These are phyloP conservation scores for Epistrophe grossulariae DNA, from an alignment of 2,888 invertebrate genomes.

Conservation along the genomic window DNA sequence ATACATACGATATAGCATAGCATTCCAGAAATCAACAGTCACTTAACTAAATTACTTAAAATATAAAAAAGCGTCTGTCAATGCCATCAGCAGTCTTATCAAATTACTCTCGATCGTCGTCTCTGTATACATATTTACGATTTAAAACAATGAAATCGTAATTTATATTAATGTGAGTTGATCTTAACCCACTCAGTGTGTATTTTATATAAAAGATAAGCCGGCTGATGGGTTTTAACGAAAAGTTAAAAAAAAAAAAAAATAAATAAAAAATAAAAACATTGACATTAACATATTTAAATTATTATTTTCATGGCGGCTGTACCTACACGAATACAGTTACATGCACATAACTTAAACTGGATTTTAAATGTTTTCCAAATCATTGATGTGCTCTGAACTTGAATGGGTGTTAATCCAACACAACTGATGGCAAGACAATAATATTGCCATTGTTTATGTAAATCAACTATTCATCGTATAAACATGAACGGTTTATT, in stretches of 20 bases:
- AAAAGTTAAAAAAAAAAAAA: constrained; percentile 9
- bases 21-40: constrained; percentile 20
- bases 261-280: constrained; percentile 1
- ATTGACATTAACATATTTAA: constrained; percentile 33
- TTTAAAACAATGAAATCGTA: constrained; percentile 33
- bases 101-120: constrained; percentile 37
- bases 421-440: constrained; percentile 27
- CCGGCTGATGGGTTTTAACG: constrained; percentile 35
- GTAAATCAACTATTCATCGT: constrained; percentile 47
- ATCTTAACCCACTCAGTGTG: constrained; percentile 31
- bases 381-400: neutral
- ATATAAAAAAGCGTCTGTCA: constrained; percentile 20
- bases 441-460: constrained; percentile 55
- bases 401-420: constrained; percentile 34
- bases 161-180: constrained; percentile 44
- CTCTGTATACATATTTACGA: neutral
- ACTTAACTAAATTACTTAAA: constrained; percentile 32
- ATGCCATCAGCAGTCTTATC: constrained; percentile 27
- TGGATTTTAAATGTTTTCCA: constrained; percentile 42
- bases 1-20: neutral
- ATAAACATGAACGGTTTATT: constrained; percentile 52
- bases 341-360: constrained; percentile 39
- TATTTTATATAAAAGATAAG: constrained; percentile 29
- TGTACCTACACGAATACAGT: constrained; percentile 29
- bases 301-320: constrained; percentile 16